These are phyloP conservation scores for Pseudomyrmex flavicornis DNA, from an alignment of 1,140 invertebrate genomes.

Conservation along the genomic window DNA sequence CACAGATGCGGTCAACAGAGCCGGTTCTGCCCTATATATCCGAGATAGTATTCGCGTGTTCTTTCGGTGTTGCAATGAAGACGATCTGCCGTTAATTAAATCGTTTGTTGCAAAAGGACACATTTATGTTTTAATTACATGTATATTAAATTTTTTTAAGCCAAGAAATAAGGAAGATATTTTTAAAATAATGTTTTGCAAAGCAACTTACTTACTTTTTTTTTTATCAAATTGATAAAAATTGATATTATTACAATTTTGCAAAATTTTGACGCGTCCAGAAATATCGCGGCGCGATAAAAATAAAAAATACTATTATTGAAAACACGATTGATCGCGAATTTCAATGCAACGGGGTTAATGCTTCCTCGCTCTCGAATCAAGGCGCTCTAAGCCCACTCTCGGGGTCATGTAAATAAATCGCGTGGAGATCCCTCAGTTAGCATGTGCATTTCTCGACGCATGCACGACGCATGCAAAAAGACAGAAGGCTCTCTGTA, in stretches of 20 bases:
- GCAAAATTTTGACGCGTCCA: neutral
- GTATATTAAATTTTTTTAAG: neutral
- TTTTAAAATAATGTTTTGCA: neutral
- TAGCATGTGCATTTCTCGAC: constrained; percentile 47
- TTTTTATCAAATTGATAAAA: too few species aligned
- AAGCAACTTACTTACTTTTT: neutral
- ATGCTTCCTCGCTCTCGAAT: constrained; percentile 54
- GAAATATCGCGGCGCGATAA: neutral
- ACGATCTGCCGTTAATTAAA: neutral
- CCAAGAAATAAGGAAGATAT: neutral
- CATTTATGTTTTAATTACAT: neutral
- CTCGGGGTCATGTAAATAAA: constrained; percentile 75
- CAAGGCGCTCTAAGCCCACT: constrained; percentile 61
- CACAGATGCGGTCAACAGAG: constrained; percentile 64
- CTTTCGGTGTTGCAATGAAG: constrained; percentile 48
- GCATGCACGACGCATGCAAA: constrained; percentile 46
- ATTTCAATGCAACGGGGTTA: constrained; percentile 43
- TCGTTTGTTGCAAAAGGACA: neutral
- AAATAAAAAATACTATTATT: neutral
- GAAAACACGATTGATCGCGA: constrained; percentile 14
- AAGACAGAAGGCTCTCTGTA: constrained; percentile 78
- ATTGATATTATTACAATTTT: too few species aligned
- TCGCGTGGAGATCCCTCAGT: constrained; percentile 63
- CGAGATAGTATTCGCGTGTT: constrained; percentile 52
- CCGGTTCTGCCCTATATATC: constrained; percentile 74